Evolutionary conservation across 1,140 invertebrate species (phyloP).

Genomic region (Drosophila bocqueti): DNA sequence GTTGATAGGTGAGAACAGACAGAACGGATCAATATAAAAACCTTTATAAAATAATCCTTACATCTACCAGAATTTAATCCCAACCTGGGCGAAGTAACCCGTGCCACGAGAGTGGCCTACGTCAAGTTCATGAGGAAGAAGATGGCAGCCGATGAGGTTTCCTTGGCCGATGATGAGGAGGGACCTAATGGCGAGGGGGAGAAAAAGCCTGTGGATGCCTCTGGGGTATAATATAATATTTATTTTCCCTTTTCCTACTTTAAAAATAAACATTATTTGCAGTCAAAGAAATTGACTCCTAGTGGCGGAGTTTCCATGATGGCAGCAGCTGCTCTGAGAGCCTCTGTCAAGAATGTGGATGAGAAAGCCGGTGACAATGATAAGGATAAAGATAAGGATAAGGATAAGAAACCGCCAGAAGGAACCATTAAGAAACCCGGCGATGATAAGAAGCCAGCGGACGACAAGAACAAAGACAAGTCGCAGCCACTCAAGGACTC

Average conservation of each 20-base stretch:
- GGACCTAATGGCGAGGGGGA: conserved; percentile 20
- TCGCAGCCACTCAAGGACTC: conserved; percentile 23
- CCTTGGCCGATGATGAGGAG: conserved; percentile 53
- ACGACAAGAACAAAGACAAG: conserved; percentile 29
- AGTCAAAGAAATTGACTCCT: conserved; percentile 50
- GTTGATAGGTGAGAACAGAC: conserved; percentile 85
- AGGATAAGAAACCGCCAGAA: conserved; percentile 45
- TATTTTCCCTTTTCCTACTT: too few species aligned
- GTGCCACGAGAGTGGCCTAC: conserved; percentile 92
- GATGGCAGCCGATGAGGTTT: conserved; percentile 78
- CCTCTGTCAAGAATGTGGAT: conserved; percentile 71
- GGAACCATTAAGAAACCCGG: conserved; percentile 41
- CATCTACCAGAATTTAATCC: conserved; percentile 91
- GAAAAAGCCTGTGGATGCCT: conserved; percentile 49
- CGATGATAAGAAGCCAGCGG: conserved; percentile 52
- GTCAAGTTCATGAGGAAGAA: conserved; percentile 93
- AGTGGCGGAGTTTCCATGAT: conserved; percentile 45
- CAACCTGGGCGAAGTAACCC: conserved; percentile 89
- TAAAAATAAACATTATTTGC: neutral
- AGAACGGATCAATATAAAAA: too few species aligned
- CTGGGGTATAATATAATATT: conserved; percentile 33
- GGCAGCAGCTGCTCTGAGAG: conserved; percentile 60
- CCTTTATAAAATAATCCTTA: neutral
- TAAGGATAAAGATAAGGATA: conserved; percentile 34
- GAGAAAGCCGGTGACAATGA: conserved; percentile 33